Evolutionary conservation across 2,888 invertebrate genomes (phyloP).

Genomic region (Aleiodes leptofemur): DNA sequence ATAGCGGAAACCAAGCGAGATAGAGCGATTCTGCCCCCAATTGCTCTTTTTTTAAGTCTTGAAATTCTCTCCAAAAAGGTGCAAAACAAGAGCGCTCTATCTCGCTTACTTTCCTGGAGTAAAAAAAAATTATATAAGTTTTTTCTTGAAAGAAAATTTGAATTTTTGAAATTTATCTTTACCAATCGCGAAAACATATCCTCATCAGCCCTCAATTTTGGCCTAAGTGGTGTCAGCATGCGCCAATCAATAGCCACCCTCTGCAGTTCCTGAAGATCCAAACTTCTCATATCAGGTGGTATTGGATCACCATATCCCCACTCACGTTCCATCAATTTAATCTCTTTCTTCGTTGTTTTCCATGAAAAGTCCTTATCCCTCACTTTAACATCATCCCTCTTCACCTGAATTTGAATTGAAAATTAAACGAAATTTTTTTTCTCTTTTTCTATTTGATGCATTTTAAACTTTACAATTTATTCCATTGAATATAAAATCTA

Average conservation of each 20-base stretch:
- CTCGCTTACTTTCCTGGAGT: neutral
- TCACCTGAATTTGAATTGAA: constrained; percentile 77
- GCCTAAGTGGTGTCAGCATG: constrained; percentile 92
- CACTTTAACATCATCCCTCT: constrained; percentile 86
- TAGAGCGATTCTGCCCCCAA: too few relatives aligned
- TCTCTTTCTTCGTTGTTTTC: constrained; percentile 84
- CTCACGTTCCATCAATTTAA: constrained; percentile 79
- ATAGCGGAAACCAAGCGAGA: too few relatives aligned
- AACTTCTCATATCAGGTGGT: constrained; percentile 87
- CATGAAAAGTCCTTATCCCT: constrained; percentile 86
- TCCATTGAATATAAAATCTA: too few relatives aligned
- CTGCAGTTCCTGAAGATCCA: constrained; percentile 87
- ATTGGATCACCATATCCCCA: constrained; percentile 86
- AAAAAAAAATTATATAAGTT: too few relatives aligned
- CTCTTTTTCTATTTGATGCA: neutral
- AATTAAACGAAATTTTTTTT: constrained; percentile 2
- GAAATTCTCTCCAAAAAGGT: too few relatives aligned
- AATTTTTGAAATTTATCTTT: constrained; percentile 23
- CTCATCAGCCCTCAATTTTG: constrained; percentile 89
- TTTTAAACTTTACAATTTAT: too few relatives aligned
- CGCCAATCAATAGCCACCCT: constrained; percentile 93
- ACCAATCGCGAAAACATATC: constrained; percentile 85
- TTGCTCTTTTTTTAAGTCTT: too few relatives aligned
- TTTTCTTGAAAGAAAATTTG: neutral
- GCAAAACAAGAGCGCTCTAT: too few relatives aligned